These are phyloP conservation scores for Acanthosepion esculentum DNA, from an alignment of 2,888 invertebrate species.

Conservation along the genomic window DNA sequence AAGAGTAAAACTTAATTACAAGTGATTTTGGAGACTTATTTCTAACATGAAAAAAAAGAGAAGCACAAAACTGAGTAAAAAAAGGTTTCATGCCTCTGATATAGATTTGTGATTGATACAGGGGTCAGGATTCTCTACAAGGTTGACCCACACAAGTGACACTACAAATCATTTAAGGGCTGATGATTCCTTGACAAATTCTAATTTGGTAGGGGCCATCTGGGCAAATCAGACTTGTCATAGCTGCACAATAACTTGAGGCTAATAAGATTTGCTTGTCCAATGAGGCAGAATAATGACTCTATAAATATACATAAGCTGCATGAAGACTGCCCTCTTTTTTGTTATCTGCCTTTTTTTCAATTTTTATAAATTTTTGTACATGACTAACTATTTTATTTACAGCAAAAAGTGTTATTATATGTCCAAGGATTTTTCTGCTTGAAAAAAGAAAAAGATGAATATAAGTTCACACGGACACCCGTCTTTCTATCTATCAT, in stretches of 20 bases:
- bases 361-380: neutral
- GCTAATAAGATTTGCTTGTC: neutral
- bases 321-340: neutral
- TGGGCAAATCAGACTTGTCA: neutral
- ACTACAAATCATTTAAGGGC: neutral
- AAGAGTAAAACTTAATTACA: too few species aligned
- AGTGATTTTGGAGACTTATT: too few species aligned
- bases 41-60: too few species aligned
- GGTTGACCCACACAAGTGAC: neutral
- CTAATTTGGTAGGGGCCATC: constrained; percentile 33
- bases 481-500: neutral
- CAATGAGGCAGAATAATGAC: constrained; percentile 5
- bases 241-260: neutral
- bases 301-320: neutral
- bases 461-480: neutral
- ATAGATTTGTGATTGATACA: neutral
- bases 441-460: neutral
- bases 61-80: too few species aligned
- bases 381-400: neutral
- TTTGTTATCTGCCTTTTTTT: neutral
- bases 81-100: neutral
- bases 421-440: neutral
- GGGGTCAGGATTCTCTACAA: neutral
- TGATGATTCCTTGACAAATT: neutral
- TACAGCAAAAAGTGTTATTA: neutral